Evolutionary conservation across 1,140 invertebrate genomes (phyloP).

Genomic region (Elymnias hypermnestra): DNA sequence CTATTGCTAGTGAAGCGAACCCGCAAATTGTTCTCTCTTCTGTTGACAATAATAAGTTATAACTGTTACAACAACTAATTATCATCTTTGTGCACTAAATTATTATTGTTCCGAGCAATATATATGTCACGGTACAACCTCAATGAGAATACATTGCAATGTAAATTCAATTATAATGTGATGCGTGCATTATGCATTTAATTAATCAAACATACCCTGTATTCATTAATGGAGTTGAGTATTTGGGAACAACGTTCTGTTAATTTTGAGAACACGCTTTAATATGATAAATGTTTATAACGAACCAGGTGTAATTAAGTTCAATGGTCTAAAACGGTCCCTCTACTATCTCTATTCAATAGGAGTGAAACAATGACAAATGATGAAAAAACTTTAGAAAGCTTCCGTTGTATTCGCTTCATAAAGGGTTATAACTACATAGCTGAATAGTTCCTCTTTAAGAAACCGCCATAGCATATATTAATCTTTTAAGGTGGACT

Average conservation of each 20-base stretch:
- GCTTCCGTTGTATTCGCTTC: too few species aligned
- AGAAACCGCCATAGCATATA: too few species aligned
- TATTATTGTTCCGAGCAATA: neutral
- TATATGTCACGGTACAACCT: neutral
- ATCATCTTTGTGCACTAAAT: neutral
- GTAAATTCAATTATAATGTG: slow-evolving; percentile 2
- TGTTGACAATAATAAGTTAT: neutral
- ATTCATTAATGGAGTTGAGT: slow-evolving; percentile 2
- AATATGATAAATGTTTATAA: too few species aligned
- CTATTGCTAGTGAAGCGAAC: too few species aligned
- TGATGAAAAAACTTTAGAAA: too few species aligned
- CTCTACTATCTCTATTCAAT: too few species aligned
- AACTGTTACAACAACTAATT: neutral
- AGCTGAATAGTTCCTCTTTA: too few species aligned
- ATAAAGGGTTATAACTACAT: too few species aligned
- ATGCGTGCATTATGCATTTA: slow-evolving; percentile 2
- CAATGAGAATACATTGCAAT: slow-evolving; percentile 3
- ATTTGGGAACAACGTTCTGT: neutral
- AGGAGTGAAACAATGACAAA: too few species aligned
- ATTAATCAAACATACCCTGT: neutral
- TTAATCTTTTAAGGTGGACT: too few species aligned
- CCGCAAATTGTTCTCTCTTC: neutral
- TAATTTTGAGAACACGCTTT: neutral
- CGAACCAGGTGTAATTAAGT: too few species aligned
- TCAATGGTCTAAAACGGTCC: too few species aligned